phyloP scores from a whole-genome alignment of 1,140 invertebrate species.

The Cotesia typhae region DNA sequence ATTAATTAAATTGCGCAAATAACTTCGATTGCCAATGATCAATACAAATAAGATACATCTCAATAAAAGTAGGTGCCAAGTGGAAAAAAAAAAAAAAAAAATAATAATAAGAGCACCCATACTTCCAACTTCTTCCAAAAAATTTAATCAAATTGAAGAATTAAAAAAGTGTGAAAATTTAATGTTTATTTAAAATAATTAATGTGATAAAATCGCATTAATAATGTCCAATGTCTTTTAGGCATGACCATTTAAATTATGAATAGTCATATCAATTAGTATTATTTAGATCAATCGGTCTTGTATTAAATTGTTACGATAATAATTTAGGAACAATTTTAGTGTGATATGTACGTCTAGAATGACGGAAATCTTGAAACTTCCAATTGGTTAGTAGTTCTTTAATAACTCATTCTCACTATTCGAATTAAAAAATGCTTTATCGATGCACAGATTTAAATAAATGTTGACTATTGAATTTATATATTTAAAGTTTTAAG shows the following conservation, averaged over 20 bases:
- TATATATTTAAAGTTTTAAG: too few relatives aligned
- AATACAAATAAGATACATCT: too few relatives aligned
- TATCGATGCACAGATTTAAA: background rate
- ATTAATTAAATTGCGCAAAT: too few relatives aligned
- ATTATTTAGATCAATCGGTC: background rate
- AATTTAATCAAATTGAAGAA: too few relatives aligned
- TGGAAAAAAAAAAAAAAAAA: too few relatives aligned
- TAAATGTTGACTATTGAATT: background rate
- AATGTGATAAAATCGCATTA: background rate
- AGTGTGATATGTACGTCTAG: background rate
- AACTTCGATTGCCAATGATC: too few relatives aligned
- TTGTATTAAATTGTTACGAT: background rate
- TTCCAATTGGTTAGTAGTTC: background rate
- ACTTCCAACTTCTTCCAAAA: too few relatives aligned
- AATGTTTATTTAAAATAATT: background rate
- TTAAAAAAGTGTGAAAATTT: too few relatives aligned
- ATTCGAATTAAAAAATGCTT: background rate
- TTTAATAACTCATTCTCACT: slow-evolving; percentile 1
- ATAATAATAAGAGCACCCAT: too few relatives aligned
- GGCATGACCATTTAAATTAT: background rate
- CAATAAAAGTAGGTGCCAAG: too few relatives aligned
- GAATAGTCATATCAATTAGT: slow-evolving; percentile 13
- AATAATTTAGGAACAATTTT: background rate
- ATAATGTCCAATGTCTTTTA: background rate
- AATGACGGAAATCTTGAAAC: slow-evolving; percentile 7